These are phyloP conservation scores for Actenoides hombroni DNA, from an alignment of 2,113 vertebrate genomes.

Conservation along the genomic window DNA sequence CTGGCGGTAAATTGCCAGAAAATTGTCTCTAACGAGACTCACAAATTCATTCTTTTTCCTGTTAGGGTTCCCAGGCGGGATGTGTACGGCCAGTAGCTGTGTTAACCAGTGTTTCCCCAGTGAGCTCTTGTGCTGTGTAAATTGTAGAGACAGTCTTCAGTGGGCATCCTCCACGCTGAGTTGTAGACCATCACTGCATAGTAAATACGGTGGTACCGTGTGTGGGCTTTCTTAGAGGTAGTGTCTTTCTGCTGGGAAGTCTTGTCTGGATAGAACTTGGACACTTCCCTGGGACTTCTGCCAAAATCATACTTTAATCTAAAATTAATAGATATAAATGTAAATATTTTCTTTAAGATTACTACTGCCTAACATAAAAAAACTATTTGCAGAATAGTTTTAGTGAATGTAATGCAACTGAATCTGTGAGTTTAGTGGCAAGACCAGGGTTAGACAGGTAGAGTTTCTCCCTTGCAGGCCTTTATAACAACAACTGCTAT, in stretches of 20 bases:
- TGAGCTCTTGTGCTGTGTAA: fast-evolving
- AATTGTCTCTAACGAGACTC: too few species aligned
- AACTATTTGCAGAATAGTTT: background rate
- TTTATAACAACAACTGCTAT: background rate
- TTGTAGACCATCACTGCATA: fast-evolving
- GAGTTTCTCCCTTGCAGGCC: background rate
- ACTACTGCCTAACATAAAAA: background rate
- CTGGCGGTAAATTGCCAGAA: background rate
- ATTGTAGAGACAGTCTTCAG: fast-evolving
- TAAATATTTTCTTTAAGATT: background rate
- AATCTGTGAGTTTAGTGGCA: background rate
- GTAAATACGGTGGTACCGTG: fast-evolving
- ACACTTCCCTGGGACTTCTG: background rate
- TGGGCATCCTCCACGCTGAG: fast-evolving
- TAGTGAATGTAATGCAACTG: background rate
- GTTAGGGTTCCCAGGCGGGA: too few species aligned
- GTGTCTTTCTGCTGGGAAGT: background rate
- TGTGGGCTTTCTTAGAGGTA: fast-evolving
- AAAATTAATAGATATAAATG: background rate
- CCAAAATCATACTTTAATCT: background rate
- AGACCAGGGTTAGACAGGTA: background rate
- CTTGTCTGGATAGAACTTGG: fast-evolving
- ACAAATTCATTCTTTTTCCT: fast-evolving
- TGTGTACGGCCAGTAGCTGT: fast-evolving
- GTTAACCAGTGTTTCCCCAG: background rate